Evolutionary conservation across 2,797 vertebrate species (phyloP).

Genomic region (Lutjanus campechanus): DNA sequence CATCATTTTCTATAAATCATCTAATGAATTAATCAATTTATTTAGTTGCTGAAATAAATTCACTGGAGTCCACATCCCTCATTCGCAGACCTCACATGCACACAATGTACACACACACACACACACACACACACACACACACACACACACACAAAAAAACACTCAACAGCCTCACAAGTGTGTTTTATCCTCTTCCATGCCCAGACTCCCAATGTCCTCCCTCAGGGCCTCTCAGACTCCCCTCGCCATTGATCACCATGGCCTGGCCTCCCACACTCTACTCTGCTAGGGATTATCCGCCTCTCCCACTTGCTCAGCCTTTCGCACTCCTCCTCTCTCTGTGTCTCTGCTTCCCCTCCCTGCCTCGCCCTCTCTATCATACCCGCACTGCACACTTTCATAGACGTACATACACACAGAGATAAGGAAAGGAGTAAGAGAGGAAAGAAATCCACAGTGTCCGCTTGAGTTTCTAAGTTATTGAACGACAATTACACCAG

Average conservation of each 20-base stretch:
- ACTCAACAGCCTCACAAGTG: slow-evolving; percentile 12
- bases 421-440: background rate
- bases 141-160: background rate
- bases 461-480: slow-evolving; percentile 7
- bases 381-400: slow-evolving; percentile 5
- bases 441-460: background rate
- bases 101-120: background rate
- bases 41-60: background rate
- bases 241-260: slow-evolving; percentile 58
- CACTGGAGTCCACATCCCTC: background rate
- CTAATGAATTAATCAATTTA: background rate
- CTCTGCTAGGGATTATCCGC: slow-evolving; percentile 63
- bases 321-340: slow-evolving; percentile 29
- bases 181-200: slow-evolving; percentile 56
- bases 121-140: slow-evolving; percentile 8
- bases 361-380: slow-evolving; percentile 30
- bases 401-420: background rate
- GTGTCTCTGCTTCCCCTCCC: slow-evolving; percentile 29
- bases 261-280: slow-evolving; percentile 58
- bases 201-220: slow-evolving; percentile 60
- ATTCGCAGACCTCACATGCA: slow-evolving; percentile 10
- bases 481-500: background rate
- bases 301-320: slow-evolving; percentile 45
- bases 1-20: background rate
- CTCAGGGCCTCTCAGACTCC: slow-evolving; percentile 56